A percentile compares a stretch with the other conserved stretches of the same genome.
Conservation (phyloP, 2,888 invertebrate species). For the Leptopterna dolabrata region DNA sequence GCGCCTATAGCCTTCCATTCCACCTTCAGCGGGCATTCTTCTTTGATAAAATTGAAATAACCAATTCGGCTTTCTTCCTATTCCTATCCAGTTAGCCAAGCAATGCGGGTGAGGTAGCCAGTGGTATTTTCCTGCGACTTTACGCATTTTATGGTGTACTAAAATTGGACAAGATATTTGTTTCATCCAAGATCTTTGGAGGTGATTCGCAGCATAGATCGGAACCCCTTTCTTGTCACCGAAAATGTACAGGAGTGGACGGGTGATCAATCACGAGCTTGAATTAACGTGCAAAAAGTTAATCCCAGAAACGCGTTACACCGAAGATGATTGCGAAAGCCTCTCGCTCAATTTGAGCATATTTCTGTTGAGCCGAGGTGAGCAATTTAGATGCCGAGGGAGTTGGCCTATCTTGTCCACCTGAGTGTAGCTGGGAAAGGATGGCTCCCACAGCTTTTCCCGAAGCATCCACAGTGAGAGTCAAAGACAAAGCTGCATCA, state of each 20-base stretch:
- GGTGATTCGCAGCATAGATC: conserved; percentile 47
- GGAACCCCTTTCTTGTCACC: conserved; percentile 43
- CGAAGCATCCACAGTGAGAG: conserved; percentile 33
- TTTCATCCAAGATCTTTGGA: conserved; percentile 50
- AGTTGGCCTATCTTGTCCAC: conserved; percentile 1
- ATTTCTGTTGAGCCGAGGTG: background rate
- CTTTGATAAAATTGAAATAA: no score
- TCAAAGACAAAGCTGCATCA: background rate
- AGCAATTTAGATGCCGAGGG: background rate
- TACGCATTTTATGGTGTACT: conserved; percentile 41
- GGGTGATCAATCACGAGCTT: conserved; percentile 35
- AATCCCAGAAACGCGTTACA: conserved; percentile 35
- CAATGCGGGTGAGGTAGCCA: conserved; percentile 29
- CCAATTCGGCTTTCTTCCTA: background rate
- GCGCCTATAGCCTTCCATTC: no score
- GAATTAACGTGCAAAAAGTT: conserved; percentile 22
- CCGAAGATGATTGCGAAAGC: conserved; percentile 46
- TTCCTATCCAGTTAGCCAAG: background rate
- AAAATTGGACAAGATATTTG: conserved; percentile 12
- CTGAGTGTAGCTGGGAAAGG: background rate
- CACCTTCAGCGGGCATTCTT: no score
- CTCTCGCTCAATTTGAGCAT: conserved; percentile 15
- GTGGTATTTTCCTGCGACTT: conserved; percentile 39
- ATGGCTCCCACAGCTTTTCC: conserved; percentile 38
- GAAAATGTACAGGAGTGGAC: conserved; percentile 29